A percentile compares a stretch with the other conserved stretches of the same genome.
These are phyloP conservation scores for Ctenomys sociabilis DNA, from an alignment of 2,113 vertebrate genomes.

Conservation along the genomic window DNA sequence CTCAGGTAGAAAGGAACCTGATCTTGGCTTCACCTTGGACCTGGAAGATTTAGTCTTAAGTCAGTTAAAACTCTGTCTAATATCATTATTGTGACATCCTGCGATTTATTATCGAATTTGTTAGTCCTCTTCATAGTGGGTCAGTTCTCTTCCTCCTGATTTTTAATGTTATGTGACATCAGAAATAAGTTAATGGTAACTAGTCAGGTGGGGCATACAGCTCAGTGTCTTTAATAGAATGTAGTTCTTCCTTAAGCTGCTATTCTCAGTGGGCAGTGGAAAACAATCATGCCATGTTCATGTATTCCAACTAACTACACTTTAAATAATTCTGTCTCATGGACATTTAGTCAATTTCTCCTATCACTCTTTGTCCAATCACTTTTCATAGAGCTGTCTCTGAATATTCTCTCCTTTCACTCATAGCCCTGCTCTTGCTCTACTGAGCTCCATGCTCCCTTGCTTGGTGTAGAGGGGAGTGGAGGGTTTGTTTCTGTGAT, in stretches of 20 bases:
- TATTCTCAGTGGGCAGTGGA: background rate
- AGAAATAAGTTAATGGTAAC: slow-evolving; percentile 48
- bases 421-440: background rate
- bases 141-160: slow-evolving; percentile 28
- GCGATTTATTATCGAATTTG: background rate
- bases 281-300: background rate
- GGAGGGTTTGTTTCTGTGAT: background rate
- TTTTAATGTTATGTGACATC: background rate
- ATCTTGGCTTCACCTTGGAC: background rate
- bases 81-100: slow-evolving; percentile 32
- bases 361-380: background rate
- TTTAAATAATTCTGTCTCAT: background rate
- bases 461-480: background rate
- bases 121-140: background rate
- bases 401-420: background rate
- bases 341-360: background rate
- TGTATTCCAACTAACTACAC: background rate
- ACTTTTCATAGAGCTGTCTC: background rate
- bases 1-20: background rate
- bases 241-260: background rate
- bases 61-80: background rate
- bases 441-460: background rate
- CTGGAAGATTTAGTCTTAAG: slow-evolving; percentile 33
- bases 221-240: background rate
- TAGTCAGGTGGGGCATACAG: background rate